These are phyloP conservation scores for Cyprinella venusta DNA, from an alignment of 2,797 vertebrate species.

Conservation along the genomic window DNA sequence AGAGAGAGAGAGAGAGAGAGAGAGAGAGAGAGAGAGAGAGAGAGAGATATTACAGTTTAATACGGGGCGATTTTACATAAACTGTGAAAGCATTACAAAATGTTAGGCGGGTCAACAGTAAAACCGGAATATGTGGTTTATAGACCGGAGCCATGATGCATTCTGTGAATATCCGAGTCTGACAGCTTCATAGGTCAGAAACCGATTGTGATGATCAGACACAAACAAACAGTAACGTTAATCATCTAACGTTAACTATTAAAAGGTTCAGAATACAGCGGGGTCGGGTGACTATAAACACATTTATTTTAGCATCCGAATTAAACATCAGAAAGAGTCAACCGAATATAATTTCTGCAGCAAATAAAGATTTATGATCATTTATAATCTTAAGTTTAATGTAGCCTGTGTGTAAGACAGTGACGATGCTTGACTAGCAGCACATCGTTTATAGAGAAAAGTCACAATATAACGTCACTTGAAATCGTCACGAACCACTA, in stretches of 20 bases:
- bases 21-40: no score
- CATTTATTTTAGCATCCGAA: background rate
- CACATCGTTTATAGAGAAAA: background rate
- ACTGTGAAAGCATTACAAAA: background rate
- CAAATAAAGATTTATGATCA: background rate
- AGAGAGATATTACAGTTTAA: no score
- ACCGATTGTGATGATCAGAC: background rate
- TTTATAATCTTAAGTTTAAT: background rate
- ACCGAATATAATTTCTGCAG: background rate
- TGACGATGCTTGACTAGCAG: constrained; percentile 16
- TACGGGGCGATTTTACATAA: background rate
- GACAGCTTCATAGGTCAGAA: background rate
- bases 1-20: no score
- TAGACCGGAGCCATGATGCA: background rate
- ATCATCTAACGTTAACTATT: no score
- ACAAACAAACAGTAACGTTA: background rate
- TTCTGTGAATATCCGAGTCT: background rate
- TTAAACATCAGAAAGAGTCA: background rate
- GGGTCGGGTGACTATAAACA: background rate
- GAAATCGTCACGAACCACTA: background rate
- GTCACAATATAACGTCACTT: background rate
- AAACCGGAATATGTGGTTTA: background rate
- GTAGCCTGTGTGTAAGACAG: background rate
- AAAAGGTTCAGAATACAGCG: background rate
- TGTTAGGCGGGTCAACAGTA: background rate